These are phyloP conservation scores for Genyomyrus donnyi DNA, from an alignment of 2,113 vertebrate species.

Conservation along the genomic window DNA sequence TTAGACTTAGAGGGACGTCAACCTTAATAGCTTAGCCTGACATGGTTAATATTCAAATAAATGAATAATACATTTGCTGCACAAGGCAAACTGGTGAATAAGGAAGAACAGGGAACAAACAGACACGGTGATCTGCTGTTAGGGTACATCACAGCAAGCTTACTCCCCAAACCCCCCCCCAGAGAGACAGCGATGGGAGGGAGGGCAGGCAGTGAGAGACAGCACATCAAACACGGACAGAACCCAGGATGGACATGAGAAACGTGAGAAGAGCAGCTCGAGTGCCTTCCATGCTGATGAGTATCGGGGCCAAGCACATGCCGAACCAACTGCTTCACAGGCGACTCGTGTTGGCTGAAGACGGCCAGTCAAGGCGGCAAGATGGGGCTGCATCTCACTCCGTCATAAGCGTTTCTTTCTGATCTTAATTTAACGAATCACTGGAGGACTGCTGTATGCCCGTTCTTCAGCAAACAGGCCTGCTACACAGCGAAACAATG, in stretches of 20 bases:
- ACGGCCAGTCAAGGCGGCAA: background rate
- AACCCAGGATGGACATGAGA: background rate
- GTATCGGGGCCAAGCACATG: background rate
- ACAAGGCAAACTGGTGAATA: background rate
- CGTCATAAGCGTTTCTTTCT: background rate
- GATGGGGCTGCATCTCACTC: background rate
- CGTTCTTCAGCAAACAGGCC: slow-evolving; percentile 22
- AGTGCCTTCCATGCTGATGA: background rate
- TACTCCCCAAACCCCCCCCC: background rate
- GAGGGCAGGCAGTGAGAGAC: background rate
- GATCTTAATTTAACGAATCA: background rate
- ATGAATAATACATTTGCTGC: background rate
- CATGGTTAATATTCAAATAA: background rate
- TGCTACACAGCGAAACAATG: background rate
- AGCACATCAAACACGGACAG: background rate
- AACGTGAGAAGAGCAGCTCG: background rate
- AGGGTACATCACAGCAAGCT: background rate
- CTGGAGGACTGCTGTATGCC: background rate
- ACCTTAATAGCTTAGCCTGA: background rate
- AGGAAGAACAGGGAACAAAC: background rate
- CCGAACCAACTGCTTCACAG: background rate
- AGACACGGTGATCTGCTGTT: background rate
- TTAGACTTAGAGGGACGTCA: background rate
- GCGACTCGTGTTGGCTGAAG: slow-evolving; percentile 8
- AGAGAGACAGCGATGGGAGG: background rate